Conservation (phyloP, 2,797 vertebrate genomes). For the Tapera naevia region DNA sequence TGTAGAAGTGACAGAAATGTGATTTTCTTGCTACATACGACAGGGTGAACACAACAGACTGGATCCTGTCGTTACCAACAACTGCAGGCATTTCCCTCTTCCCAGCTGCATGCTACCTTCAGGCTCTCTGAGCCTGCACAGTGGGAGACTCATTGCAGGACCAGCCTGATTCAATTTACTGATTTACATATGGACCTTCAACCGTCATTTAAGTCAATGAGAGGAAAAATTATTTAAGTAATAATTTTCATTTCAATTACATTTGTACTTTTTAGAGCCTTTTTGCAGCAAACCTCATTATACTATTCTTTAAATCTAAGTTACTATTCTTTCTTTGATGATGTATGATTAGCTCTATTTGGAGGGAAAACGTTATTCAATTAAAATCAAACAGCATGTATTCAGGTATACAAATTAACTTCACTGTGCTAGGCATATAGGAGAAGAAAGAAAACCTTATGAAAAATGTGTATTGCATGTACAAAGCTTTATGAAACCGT, state of each 20-base stretch:
- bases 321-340: not conserved
- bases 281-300: conserved; percentile 13
- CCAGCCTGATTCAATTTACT: not conserved
- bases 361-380: not conserved
- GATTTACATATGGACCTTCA: not conserved
- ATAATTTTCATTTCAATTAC: not conserved
- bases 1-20: not conserved
- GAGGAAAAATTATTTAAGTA: conserved; percentile 1
- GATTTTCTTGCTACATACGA: not conserved
- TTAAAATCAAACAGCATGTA: conserved; percentile 16
- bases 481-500: not conserved
- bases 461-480: not conserved
- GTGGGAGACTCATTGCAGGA: not conserved
- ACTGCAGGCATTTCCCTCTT: not conserved
- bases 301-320: conserved; percentile 11
- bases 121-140: not conserved
- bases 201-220: not conserved
- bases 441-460: not conserved
- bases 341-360: not conserved
- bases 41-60: not conserved
- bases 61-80: not conserved
- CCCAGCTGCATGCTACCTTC: not conserved
- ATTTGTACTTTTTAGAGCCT: not conserved
- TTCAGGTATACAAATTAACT: conserved; percentile 19
- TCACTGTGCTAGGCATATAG: not conserved